These are phyloP conservation scores for Leucozona laternaria DNA, from an alignment of 2,888 invertebrate genomes.

Conservation along the genomic window DNA sequence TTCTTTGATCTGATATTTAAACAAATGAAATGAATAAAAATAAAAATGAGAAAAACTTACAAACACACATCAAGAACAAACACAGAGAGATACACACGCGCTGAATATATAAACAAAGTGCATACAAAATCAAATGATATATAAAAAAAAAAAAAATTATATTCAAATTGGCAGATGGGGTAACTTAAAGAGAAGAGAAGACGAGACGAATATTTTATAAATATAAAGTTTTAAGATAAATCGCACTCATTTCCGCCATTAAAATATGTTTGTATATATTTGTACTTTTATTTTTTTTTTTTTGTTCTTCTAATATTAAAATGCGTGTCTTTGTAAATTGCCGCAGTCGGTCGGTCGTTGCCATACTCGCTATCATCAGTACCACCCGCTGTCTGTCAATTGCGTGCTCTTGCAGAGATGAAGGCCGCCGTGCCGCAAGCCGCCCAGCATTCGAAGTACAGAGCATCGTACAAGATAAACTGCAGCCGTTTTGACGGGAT, in stretches of 20 bases:
- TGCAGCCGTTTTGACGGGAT: background rate
- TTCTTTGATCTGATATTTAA: conserved; percentile 75
- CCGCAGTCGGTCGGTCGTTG: conserved; percentile 27
- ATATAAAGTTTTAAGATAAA: conserved; percentile 72
- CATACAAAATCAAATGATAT: conserved; percentile 45
- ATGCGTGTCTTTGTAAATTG: conserved; percentile 45
- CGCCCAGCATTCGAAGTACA: background rate
- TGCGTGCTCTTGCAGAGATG: conserved; percentile 31
- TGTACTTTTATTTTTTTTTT: conserved; percentile 53
- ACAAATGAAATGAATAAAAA: conserved; percentile 57
- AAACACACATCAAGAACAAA: conserved; percentile 55
- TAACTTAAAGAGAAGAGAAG: conserved; percentile 37
- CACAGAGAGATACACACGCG: conserved; percentile 69
- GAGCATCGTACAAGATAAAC: conserved; percentile 20
- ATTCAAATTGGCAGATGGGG: conserved; percentile 42
- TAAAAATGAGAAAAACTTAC: conserved; percentile 46
- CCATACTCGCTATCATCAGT: background rate
- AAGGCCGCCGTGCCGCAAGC: conserved; percentile 12
- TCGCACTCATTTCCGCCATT: conserved; percentile 70
- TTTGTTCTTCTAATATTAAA: conserved; percentile 52
- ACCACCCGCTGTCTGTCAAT: conserved; percentile 39
- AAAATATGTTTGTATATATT: conserved; percentile 69
- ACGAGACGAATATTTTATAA: conserved; percentile 68
- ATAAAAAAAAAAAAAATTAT: conserved; percentile 33
- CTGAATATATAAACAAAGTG: conserved; percentile 73